Evolutionary conservation across 2,113 vertebrate genomes (phyloP).

Genomic region (Tachycineta bicolor): DNA sequence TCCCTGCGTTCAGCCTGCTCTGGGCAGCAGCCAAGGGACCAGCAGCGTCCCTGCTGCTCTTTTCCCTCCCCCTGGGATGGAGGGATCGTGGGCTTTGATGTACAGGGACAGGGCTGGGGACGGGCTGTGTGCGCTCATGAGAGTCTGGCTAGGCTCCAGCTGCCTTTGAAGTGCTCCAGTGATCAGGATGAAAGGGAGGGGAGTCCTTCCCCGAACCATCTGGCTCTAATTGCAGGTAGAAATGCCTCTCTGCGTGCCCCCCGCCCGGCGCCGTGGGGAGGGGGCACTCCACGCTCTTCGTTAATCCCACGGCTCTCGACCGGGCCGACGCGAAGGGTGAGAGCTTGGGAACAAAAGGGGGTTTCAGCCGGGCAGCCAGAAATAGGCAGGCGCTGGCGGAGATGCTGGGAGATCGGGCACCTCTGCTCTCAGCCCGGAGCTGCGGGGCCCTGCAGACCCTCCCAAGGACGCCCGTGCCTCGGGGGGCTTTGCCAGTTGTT

Average conservation of each 20-base stretch:
- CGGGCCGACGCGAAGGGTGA: not conserved
- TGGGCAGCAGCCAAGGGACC: conserved; percentile 64
- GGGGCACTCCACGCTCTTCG: not conserved
- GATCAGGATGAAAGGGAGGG: conserved; percentile 75
- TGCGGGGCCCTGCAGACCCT: not conserved
- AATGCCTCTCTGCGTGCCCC: conserved; percentile 38
- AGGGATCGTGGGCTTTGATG: conserved; percentile 57
- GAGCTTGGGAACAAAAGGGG: conserved; percentile 33
- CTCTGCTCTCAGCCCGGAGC: not conserved
- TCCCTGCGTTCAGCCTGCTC: not conserved
- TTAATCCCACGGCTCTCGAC: conserved; percentile 27
- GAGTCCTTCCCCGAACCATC: conserved; percentile 72
- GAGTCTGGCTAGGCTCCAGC: conserved; percentile 62
- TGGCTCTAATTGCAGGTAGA: conserved; percentile 79
- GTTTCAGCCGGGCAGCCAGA: conserved; percentile 29
- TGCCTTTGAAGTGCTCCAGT: conserved; percentile 77
- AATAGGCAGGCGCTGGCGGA: not conserved
- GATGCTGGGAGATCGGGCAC: not conserved
- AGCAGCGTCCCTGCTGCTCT: conserved; percentile 52
- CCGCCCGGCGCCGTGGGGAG: not conserved
- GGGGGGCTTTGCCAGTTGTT: not conserved
- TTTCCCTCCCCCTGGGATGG: conserved; percentile 38
- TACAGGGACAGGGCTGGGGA: conserved; percentile 48
- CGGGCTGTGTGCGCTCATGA: conserved; percentile 66
- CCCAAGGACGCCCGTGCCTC: not conserved